Evolutionary conservation across 2,113 vertebrate genomes (phyloP).

Genomic region (Zingel zingel): DNA sequence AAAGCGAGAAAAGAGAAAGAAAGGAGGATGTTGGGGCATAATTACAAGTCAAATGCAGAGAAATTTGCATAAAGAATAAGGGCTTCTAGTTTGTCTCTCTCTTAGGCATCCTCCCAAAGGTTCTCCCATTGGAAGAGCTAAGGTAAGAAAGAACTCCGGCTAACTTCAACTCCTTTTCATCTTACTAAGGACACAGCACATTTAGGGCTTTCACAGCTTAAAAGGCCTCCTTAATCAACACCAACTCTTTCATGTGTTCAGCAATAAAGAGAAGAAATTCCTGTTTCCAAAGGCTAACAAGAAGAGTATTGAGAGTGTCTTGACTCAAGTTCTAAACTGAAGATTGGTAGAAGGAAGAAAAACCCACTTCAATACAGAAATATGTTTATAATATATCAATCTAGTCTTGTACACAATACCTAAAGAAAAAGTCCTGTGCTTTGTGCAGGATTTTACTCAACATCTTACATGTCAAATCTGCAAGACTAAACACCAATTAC

Average conservation of each 20-base stretch:
- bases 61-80: slow-evolving; percentile 78
- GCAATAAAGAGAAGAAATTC: slow-evolving; percentile 69
- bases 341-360: slow-evolving; percentile 32
- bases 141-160: slow-evolving; percentile 77
- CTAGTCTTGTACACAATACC: slow-evolving; percentile 1
- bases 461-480: neutral
- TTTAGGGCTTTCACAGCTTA: slow-evolving; percentile 78
- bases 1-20: slow-evolving; percentile 55
- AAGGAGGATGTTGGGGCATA: slow-evolving; percentile 75
- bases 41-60: slow-evolving; percentile 76
- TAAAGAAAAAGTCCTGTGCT: neutral
- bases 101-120: slow-evolving; percentile 75
- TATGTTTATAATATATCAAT: slow-evolving; percentile 32
- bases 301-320: slow-evolving; percentile 51
- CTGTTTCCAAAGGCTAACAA: slow-evolving; percentile 75
- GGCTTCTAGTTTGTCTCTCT: slow-evolving; percentile 74
- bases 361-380: neutral
- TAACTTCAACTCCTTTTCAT: slow-evolving; percentile 78
- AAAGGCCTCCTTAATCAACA: slow-evolving; percentile 81
- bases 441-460: neutral
- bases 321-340: slow-evolving; percentile 54
- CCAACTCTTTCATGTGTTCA: slow-evolving; percentile 78
- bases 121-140: slow-evolving; percentile 75
- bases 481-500: neutral
- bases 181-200: slow-evolving; percentile 81